Evolutionary conservation across 1,140 invertebrate genomes (phyloP), one percentile per base, ranked within the genome.

Genomic region (Sminthurides bifidus): DNA sequence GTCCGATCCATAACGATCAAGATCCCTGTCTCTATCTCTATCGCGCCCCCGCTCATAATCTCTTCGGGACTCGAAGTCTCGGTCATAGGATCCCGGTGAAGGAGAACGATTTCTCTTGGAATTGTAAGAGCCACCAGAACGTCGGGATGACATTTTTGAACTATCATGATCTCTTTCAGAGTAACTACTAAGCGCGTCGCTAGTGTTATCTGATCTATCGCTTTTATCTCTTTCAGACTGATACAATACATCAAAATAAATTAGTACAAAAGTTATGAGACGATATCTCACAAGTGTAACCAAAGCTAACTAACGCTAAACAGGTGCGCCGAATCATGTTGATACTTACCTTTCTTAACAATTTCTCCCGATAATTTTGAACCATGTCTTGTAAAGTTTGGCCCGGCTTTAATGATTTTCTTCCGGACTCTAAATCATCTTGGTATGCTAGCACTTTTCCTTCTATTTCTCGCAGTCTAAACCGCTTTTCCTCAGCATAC

Each of bases 401-500:
- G 6, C 82, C 84, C 21, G 80, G 71, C 72, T 91, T 89, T 1
- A 87, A 68, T 35, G 76, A 77, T 54, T 84, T 75, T 66, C 81
- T 79, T 2, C 91, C 90, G 17, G 81, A 83, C 74, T 96, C 92
- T 41, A 96, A 71, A 72, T 96, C 92, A 76, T 97, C 92, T 74
- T 94, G 91, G 75, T 93, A 96, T 68, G 91, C 86, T 74, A 95
- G 79, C 15, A 90, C 88, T 75, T 92, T 92, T 40, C 94, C 74
- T 76, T 97, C 92, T 64, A 97, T 89, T 71, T 94, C 91, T 49
- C 92, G 76, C 35, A 97, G 72, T 70, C 86, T 85, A 59, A 79
- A 81, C 35, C 92, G 77, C 62, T 83, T 79, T 68, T 88, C 83
- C 71, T 91, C 83, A 67, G 78, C 76, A 65, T 69, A 75, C 67